These are phyloP conservation scores for Argyra leucocephala DNA, from an alignment of 2,888 invertebrate genomes.

Conservation along the genomic window DNA sequence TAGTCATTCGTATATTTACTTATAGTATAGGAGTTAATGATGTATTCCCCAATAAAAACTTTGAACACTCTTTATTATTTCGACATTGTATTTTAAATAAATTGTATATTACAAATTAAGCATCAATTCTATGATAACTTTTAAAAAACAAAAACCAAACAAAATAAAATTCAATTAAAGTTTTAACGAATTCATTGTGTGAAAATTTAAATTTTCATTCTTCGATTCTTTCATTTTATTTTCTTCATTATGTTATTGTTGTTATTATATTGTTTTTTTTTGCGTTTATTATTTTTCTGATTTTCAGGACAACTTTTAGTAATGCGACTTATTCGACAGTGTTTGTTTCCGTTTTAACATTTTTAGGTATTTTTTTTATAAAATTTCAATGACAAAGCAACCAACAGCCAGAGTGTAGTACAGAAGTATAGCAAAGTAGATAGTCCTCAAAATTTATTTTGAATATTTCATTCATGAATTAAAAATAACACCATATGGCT, in stretches of 20 bases:
- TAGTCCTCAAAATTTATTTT: neutral
- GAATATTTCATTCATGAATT: neutral
- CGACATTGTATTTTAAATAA: too few species aligned
- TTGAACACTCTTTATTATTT: too few species aligned
- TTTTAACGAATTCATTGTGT: conserved; percentile 4
- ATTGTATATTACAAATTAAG: too few species aligned
- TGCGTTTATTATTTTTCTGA: neutral
- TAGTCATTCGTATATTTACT: too few species aligned
- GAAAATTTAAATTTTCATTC: neutral
- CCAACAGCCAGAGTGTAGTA: neutral
- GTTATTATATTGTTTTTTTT: neutral
- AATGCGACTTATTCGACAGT: neutral
- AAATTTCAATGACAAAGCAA: neutral
- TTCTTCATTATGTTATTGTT: neutral
- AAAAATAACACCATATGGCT: neutral
- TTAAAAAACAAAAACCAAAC: too few species aligned
- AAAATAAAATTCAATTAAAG: neutral
- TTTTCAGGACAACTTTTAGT: neutral
- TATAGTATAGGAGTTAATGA: too few species aligned
- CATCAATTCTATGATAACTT: neutral
- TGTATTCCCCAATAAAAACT: too few species aligned
- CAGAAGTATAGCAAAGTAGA: too few species aligned
- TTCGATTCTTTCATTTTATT: neutral
- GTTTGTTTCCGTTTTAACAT: neutral
- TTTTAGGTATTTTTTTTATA: neutral